Evolutionary conservation across 2,888 invertebrate genomes (phyloP).

Genomic region (Loripinus fragilis): DNA sequence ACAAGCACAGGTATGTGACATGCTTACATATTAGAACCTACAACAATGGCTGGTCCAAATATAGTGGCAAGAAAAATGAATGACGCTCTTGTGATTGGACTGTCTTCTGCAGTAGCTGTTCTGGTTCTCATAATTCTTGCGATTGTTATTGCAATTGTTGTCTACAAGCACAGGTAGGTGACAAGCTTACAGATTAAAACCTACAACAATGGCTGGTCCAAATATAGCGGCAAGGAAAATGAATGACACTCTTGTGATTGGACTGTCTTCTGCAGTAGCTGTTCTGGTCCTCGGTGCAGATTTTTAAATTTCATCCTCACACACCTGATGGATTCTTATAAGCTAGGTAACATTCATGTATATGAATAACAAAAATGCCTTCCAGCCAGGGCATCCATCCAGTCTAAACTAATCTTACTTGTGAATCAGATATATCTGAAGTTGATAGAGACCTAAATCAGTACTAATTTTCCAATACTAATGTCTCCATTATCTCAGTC

Average conservation of each 20-base stretch:
- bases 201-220: neutral
- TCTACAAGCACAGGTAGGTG: constrained; percentile 33
- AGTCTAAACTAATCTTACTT: neutral
- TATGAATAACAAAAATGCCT: neutral
- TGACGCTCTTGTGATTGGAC: constrained; percentile 46
- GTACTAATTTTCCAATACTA: too few relatives aligned
- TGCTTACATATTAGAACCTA: neutral
- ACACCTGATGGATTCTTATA: neutral
- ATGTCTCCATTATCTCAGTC: too few relatives aligned
- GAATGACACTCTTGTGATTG: constrained; percentile 49
- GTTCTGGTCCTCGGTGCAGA: constrained; percentile 39
- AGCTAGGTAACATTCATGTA: neutral
- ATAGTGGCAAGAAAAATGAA: constrained; percentile 33
- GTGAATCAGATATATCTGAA: too few relatives aligned
- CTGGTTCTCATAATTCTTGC: constrained; percentile 43
- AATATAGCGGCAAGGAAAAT: constrained; percentile 23
- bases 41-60: constrained; percentile 1
- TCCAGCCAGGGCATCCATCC: neutral
- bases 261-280: constrained; percentile 43
- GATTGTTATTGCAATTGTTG: constrained; percentile 24
- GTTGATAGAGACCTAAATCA: too few relatives aligned
- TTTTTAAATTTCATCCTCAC: too few relatives aligned
- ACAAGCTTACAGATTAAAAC: neutral
- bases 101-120: constrained; percentile 43
- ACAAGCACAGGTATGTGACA: constrained; percentile 35